Base-by-base conservation (phyloP, 2,797 vertebrate species). In the Catamblyrhynchus diadema region DNA sequence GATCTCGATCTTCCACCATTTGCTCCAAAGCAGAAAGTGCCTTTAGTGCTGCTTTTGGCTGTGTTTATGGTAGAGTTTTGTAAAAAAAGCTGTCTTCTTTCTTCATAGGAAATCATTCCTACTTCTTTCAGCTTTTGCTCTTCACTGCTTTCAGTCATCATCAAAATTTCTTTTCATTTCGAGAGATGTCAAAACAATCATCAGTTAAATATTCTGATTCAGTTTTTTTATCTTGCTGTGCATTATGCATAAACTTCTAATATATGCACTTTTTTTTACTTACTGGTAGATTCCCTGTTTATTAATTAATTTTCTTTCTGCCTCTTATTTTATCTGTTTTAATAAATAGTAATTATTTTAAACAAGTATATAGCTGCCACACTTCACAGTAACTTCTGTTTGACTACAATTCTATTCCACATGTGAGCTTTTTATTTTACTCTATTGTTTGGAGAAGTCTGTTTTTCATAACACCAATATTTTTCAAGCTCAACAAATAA, bases 401-500 rank as follows among this genome's bases (percentile, higher is more conserved):
- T 78, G 33, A 70, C 37, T 67, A 18, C 10, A 62, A 24, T 62
- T 92, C 53, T 92, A n/a, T 86, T 90, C 30, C 27, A 48, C 17
- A n/a, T 11, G 3, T 30, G 9, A 77, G 4, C 8, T 51, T 81
- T 86, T 88, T 67, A 42, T 79, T 92, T 48, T 39, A 42, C 22
- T 39, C 25, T 32, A 14, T 19, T 70, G 3, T 84, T 83, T 88
- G 23, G 32, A 84, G 42, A 66, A 84, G 41, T 70, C 61, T 84
- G 16, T 78, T 93, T 86, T 74, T 87, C 35, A 71, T 93, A 94
- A 78, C 10, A 54, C 1, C 1, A 5, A 30, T 66, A 15, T 67
- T 94, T 96, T 93, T 86, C 75, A 81, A 83, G 39, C 39, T 78
- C 57, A 57, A 65, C 30, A 90, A 91, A 83, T 74, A 94, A 90